phyloP scores from a whole-genome alignment of 2,888 invertebrate genomes.

The Amphimallon solstitiale region DNA sequence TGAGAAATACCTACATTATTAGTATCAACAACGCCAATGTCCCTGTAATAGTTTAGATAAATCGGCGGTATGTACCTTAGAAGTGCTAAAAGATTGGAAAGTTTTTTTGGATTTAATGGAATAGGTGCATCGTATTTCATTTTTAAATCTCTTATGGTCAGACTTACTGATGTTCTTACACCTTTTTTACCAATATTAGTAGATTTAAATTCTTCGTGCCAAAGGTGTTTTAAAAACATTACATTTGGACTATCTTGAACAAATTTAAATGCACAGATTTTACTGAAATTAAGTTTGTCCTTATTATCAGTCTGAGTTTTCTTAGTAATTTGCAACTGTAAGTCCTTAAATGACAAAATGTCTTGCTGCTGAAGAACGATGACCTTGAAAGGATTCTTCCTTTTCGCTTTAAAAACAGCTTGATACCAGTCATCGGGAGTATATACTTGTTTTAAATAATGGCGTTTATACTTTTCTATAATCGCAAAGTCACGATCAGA shows the following conservation, averaged over 20 bases:
- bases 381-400: constrained; percentile 23
- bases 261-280: constrained; percentile 21
- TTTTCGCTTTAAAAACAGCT: constrained; percentile 24
- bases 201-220: too few species aligned
- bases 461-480: constrained; percentile 24
- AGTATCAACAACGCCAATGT: constrained; percentile 7
- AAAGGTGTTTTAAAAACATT: too few species aligned
- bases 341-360: background rate
- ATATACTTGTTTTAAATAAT: constrained; percentile 23
- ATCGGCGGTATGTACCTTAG: background rate
- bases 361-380: constrained; percentile 25
- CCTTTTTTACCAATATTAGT: too few species aligned
- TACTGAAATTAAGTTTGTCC: constrained; percentile 17
- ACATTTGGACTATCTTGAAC: background rate
- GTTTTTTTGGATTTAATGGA: constrained; percentile 7
- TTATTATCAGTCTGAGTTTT: constrained; percentile 5
- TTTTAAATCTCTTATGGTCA: background rate
- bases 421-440: constrained; percentile 21
- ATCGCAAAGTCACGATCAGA: constrained; percentile 29
- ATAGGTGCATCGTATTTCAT: background rate
- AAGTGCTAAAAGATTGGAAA: constrained; percentile 4
- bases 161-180: too few species aligned
- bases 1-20: constrained; percentile 8
- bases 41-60: constrained; percentile 8
- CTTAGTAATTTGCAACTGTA: background rate